Evolutionary conservation across 2,797 vertebrate species (phyloP), one percentile per base, ranked within the genome.

Genomic region (Aplochiton taeniatus): DNA sequence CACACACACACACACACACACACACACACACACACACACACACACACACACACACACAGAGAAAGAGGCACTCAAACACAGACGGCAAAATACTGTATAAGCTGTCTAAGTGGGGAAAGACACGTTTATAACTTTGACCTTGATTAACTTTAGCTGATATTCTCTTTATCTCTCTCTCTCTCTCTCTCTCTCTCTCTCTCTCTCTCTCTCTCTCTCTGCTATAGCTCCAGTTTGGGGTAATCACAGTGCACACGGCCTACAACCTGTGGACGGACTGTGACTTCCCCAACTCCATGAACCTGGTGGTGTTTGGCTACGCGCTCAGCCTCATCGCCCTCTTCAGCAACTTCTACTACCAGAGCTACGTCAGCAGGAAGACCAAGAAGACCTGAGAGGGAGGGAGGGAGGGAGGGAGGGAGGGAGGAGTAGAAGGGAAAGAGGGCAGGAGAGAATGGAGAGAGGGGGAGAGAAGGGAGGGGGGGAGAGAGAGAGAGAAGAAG

Each of bases 261-360:
- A 90, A 79, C 75, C 80, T 93, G 76, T 89, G 88, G 67, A 73
- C 87, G 1, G 87, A 92, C 69, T 90, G 88, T 16, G 74, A 74
- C 0, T 93, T 91, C 68, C 89, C 88, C 0, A 80, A 91, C 59
- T 70, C 73, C 49, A 91, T 93, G 86, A 91, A 90, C 54, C 0
- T 12, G 0, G 64, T 84, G 0, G 80, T 89, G 48, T 72, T 89
- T 67, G 78, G 80, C 31, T 91, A 88, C 75, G 75, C 84, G 18
- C 56, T 92, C 80, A 90, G 87, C 76, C 86, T 94, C 71, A 86
- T 90, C 16, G 53, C 68, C 47, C 83, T 93, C 71, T 93, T 91
- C 70, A 79, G 87, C 20, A 82, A 78, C 80, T 90, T 93, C 84
- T 91, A 89, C 84, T 88, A 82, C 67, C 20, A 11, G 17, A 91